Conservation (phyloP, 2,113 vertebrate species). For the Microtus richardsoni region DNA sequence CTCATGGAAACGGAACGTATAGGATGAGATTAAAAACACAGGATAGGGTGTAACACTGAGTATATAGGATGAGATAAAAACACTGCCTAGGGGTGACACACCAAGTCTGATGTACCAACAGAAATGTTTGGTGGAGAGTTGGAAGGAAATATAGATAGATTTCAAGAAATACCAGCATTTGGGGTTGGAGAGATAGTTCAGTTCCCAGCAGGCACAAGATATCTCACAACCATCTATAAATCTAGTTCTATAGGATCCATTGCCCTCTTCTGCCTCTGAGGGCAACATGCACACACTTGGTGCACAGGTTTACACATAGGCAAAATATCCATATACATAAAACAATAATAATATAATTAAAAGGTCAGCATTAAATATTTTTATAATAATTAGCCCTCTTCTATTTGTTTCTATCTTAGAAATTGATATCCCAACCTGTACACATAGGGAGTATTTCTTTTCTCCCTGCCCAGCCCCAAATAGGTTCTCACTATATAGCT, state of each 20-base stretch:
- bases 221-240: neutral
- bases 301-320: neutral
- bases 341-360: neutral
- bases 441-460: neutral
- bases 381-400: neutral
- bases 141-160: neutral
- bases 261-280: neutral
- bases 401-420: neutral
- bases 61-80: neutral
- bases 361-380: neutral
- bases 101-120: neutral
- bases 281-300: neutral
- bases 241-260: neutral
- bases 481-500: neutral
- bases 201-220: neutral
- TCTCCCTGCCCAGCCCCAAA: no score
- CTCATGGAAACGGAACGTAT: neutral
- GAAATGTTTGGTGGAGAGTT: neutral
- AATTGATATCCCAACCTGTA: neutral
- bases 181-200: neutral
- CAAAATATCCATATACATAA: neutral
- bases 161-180: conserved; percentile 27
- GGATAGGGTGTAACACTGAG: neutral
- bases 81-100: neutral
- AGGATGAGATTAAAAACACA: neutral